A percentile compares a stretch with the other conserved stretches of the same genome.
phyloP scores from a whole-genome alignment of 1,140 invertebrate genomes.

The Drosophila sp. region DNA sequence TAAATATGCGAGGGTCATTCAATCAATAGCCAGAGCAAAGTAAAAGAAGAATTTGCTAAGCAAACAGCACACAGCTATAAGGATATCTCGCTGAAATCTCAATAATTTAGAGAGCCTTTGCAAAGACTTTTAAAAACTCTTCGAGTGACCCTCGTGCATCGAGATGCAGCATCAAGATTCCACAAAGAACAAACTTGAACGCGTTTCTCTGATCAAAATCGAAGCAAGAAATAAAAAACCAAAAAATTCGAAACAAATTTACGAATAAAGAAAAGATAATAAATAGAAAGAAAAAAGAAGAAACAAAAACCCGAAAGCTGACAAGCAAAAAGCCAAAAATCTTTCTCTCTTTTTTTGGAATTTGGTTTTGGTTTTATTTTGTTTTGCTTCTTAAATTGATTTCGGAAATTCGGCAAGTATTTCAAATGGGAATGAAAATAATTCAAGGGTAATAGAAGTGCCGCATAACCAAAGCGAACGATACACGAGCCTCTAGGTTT shows the following conservation, averaged over 20 bases:
- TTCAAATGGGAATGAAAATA: too few species aligned
- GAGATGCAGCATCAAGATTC: background rate
- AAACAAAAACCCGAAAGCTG: constrained; percentile 19
- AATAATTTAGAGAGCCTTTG: too few species aligned
- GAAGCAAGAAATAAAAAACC: background rate
- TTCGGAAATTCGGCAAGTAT: too few species aligned
- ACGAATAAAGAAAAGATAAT: constrained; percentile 28
- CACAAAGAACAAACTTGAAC: constrained; percentile 10
- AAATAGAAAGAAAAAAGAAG: constrained; percentile 19
- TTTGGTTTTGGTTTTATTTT: constrained; percentile 29
- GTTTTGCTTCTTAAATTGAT: background rate
- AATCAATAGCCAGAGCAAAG: constrained; percentile 36
- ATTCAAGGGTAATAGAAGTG: too few species aligned
- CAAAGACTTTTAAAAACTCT: background rate
- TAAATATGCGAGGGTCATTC: background rate
- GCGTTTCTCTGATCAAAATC: constrained; percentile 1
- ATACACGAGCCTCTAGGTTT: background rate
- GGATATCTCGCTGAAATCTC: too few species aligned
- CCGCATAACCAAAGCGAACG: too few species aligned
- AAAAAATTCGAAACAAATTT: constrained; percentile 49
- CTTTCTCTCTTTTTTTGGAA: constrained; percentile 40
- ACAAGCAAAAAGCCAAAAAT: constrained; percentile 46
- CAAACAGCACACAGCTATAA: too few species aligned
- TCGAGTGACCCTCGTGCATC: background rate
- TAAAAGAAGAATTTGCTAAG: constrained; percentile 17